A percentile compares a stretch with the other conserved stretches of the same genome.
phyloP scores from a whole-genome alignment of 2,113 vertebrate genomes.

The Bos indicus region DNA sequence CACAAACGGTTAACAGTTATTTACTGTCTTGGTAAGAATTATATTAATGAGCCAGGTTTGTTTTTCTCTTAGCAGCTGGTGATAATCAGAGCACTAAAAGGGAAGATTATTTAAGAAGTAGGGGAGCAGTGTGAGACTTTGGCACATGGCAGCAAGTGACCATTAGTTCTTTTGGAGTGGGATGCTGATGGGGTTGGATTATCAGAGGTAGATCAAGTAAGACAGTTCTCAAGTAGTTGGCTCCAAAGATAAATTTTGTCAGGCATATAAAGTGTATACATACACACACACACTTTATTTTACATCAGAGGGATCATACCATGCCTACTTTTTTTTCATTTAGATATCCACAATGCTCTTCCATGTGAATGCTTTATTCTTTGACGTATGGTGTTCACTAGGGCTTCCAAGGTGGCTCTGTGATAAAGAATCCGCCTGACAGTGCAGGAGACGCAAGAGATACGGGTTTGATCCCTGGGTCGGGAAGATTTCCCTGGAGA shows the following conservation, averaged over 20 bases:
- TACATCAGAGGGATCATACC: neutral
- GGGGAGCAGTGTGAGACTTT: neutral
- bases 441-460: neutral
- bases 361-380: neutral
- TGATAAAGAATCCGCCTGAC: neutral
- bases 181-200: neutral
- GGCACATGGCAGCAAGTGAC: neutral
- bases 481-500: neutral
- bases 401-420: neutral
- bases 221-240: neutral
- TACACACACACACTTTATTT: neutral
- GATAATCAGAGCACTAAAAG: neutral
- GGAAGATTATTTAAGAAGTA: neutral
- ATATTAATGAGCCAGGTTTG: neutral
- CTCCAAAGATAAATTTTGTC: neutral
- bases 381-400: neutral
- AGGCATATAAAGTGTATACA: neutral
- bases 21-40: slow-evolving; percentile 2
- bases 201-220: neutral
- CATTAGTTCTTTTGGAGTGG: neutral
- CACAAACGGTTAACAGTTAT: neutral
- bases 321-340: neutral
- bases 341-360: neutral
- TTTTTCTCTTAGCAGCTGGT: neutral
- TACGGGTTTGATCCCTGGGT: neutral